Evolutionary conservation across 2,113 vertebrate genomes (phyloP), one percentile per base, ranked within the genome.

Genomic region (Eretmochelys imbricata): DNA sequence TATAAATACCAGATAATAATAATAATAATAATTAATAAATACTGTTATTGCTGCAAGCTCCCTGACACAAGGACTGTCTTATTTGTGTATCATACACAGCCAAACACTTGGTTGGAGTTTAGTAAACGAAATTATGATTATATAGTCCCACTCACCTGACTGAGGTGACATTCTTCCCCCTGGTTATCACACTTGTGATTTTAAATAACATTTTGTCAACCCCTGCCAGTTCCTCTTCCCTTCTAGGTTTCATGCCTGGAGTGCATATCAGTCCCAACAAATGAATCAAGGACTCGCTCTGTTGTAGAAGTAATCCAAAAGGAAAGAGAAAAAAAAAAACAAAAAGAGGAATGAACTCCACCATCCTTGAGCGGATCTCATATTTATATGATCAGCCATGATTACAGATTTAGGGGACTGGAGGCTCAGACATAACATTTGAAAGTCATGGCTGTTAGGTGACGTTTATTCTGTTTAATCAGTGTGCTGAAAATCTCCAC

Each of bases 11-110:
- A 95, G 89, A 82, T 10, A 42, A 42, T 42, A 62, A 25, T 48
- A 80, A 89, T 92, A 96, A 93, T 82, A 84, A 84, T 2, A 76
- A 57, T 76, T 94, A 91, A 87, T 78, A 24, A 10, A 42, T 75
- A 35, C 29, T 75, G 12, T 78, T 48, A 48, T 25, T 78, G 42
- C 75, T 48, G 75, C 48, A 90, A 89, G 65, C 80, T 88, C 88
- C 75, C 42, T 82, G 65, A 46, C 65, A 86, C 76, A 53, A 87
- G 57, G 48, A 31, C 86, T 19, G n/a, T 55, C 72, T 87, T 75
- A 88, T 88, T 91, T 87, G n/a, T 79, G 57, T 59, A 80, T 91
- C 75, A 89, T 80, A 82, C 85, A 38, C 54, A 53, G 38, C 62
- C 90, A 55, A 7, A 42, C 53, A 85, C 93, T 57, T 89, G 94